Evolutionary conservation across 2,888 invertebrate species (phyloP).

Genomic region (Plebejus argus): DNA sequence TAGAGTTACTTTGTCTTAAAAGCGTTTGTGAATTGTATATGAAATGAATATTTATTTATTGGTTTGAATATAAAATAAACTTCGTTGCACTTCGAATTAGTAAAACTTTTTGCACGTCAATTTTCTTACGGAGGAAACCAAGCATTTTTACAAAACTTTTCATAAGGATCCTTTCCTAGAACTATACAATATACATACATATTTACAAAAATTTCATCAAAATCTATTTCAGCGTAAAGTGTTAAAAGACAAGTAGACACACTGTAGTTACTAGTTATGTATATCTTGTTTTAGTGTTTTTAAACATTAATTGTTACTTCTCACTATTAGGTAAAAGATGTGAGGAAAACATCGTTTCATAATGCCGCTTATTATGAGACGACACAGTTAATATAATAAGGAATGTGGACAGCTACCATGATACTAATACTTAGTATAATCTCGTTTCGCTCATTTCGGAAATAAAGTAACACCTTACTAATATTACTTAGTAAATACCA

Average conservation of each 20-base stretch:
- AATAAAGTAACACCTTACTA: slow-evolving; percentile 1
- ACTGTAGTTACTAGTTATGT: too few relatives aligned
- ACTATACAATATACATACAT: too few relatives aligned
- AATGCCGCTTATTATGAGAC: background rate
- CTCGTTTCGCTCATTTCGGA: slow-evolving; percentile 5
- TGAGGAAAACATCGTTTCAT: background rate
- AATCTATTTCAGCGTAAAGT: too few relatives aligned
- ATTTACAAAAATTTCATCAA: too few relatives aligned
- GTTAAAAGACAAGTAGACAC: background rate
- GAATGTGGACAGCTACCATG: background rate
- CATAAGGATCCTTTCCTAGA: too few relatives aligned
- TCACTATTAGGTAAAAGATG: background rate
- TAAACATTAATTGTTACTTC: background rate
- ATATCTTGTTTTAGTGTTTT: too few relatives aligned
- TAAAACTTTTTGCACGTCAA: too few relatives aligned
- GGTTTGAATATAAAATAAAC: too few relatives aligned
- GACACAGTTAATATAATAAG: background rate
- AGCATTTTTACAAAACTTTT: too few relatives aligned
- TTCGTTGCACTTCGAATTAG: too few relatives aligned
- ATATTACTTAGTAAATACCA: slow-evolving; percentile 19
- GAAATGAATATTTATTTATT: too few relatives aligned
- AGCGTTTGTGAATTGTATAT: background rate
- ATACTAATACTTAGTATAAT: background rate
- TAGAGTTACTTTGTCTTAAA: background rate
- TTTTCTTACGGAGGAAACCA: too few relatives aligned